Evolutionary conservation across 2,797 vertebrate genomes (phyloP).

Genomic region (Anabas testudineus): DNA sequence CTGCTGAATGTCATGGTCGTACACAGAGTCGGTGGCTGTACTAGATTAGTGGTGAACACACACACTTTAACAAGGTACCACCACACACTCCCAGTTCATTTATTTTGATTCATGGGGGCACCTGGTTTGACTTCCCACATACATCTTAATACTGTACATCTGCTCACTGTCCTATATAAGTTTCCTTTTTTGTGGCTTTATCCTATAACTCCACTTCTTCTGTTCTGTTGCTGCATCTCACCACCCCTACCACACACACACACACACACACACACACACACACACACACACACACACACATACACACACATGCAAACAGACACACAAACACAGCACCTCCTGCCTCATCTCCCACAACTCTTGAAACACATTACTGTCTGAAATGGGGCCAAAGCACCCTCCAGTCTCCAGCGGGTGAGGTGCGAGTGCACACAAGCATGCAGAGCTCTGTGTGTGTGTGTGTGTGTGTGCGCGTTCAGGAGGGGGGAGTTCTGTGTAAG

Average conservation of each 20-base stretch:
- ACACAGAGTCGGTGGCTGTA: slow-evolving; percentile 49
- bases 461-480: slow-evolving; percentile 31
- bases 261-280: slow-evolving; percentile 5
- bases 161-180: slow-evolving; percentile 14
- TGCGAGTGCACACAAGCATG: slow-evolving; percentile 47
- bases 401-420: slow-evolving; percentile 69
- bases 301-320: slow-evolving; percentile 5
- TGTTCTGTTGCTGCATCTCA: slow-evolving; percentile 16
- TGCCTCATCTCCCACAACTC: slow-evolving; percentile 52
- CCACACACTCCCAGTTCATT: slow-evolving; percentile 1
- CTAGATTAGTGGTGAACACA: slow-evolving; percentile 45
- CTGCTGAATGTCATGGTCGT: slow-evolving; percentile 67
- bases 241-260: background rate
- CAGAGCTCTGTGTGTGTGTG: slow-evolving; percentile 34
- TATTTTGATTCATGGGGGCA: slow-evolving; percentile 23
- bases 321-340: slow-evolving; percentile 24
- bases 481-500: slow-evolving; percentile 72
- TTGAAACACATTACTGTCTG: slow-evolving; percentile 74
- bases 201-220: slow-evolving; percentile 28
- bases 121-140: background rate
- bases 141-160: slow-evolving; percentile 8
- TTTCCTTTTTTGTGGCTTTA: slow-evolving; percentile 1
- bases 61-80: slow-evolving; percentile 19
- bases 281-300: slow-evolving; percentile 3
- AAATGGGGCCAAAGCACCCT: slow-evolving; percentile 82